These are phyloP conservation scores for Oscheius sp. DNA, from an alignment of 2,888 invertebrate species.

Conservation along the genomic window DNA sequence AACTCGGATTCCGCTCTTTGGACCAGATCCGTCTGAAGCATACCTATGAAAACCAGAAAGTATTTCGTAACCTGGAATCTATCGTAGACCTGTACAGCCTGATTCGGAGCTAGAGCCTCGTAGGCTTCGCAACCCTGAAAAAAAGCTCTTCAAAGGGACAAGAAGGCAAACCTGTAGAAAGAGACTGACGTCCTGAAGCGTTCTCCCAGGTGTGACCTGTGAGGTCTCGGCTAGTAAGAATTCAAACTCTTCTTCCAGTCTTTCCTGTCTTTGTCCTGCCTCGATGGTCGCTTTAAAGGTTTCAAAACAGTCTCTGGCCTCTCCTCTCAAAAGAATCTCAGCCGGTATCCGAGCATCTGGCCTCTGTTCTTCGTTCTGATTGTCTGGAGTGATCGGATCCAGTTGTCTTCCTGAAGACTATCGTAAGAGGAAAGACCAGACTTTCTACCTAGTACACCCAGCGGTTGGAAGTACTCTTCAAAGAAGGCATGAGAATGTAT, in stretches of 20 bases:
- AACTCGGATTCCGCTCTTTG: constrained; percentile 57
- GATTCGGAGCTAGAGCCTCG: constrained; percentile 53
- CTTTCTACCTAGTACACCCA: constrained; percentile 47
- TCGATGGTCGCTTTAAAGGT: constrained; percentile 39
- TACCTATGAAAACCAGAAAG: background rate
- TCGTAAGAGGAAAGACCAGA: background rate
- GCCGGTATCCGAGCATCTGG: constrained; percentile 48
- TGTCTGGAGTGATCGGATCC: constrained; percentile 38
- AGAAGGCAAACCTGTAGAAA: constrained; percentile 37
- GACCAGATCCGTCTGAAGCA: constrained; percentile 48
- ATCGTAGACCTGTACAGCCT: constrained; percentile 54
- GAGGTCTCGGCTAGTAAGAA: constrained; percentile 45
- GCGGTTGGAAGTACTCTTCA: constrained; percentile 81
- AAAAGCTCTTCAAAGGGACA: background rate
- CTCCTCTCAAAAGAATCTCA: constrained; percentile 46
- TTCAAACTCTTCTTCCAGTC: constrained; percentile 52
- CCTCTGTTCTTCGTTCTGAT: constrained; percentile 18
- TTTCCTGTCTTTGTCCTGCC: constrained; percentile 40
- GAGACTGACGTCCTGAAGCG: constrained; percentile 45
- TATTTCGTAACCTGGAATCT: constrained; percentile 49
- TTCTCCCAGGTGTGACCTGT: constrained; percentile 53
- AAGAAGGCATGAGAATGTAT: constrained; percentile 92
- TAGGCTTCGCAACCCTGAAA: constrained; percentile 43
- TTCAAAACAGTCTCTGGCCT: constrained; percentile 44
- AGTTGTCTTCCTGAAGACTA: constrained; percentile 29